Evolutionary conservation across 2,797 vertebrate genomes (phyloP), one percentile per base, ranked within the genome.

Genomic region (Rhinophrynus dorsalis): DNA sequence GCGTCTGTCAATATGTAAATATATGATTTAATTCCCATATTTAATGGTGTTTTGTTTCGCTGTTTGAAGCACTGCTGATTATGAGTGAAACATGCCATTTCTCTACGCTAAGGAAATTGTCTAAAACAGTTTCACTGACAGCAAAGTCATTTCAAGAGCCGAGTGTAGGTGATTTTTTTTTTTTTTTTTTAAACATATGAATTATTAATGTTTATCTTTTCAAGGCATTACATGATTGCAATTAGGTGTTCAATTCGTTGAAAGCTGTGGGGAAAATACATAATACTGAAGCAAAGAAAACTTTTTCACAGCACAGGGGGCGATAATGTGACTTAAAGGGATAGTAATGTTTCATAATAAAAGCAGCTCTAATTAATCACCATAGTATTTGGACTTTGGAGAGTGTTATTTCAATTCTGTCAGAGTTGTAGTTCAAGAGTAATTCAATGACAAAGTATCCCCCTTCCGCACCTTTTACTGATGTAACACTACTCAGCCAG

Each of bases 171-270:
- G 38, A 32, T 45, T 64, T 50, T 56, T 71, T 70, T 71, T n/a
- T n/a, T n/a, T n/a, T n/a, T n/a, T n/a, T n/a, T n/a, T n/a, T n/a
- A n/a, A 20, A 29, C 68, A 2, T 24, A 56, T 71, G 68, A 71
- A 71, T 71, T 71, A 71, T 71, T 71, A 64, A 71, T 71, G 68
- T 12, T 20, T 40, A 35, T 42, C 68, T 63, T 47, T 54, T 71
- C 42, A 35, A 63, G 52, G 40, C 68, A 1, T 57, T 71, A 55
- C 30, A 15, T 71, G 68, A 71, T 71, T 71, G 68, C 68, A 71
- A 71, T 71, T 71, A 71, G 51, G 59, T 23, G 33, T 27, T 40
- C 26, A 47, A 27, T 42, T 63, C 51, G 37, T 18, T 48, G 59
- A 18, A 5, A 40, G 67, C 67, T 47, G 50, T n/a, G 30, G 58